phyloP scores from a whole-genome alignment of 2,888 invertebrate genomes.

The Chirona hameri region DNA sequence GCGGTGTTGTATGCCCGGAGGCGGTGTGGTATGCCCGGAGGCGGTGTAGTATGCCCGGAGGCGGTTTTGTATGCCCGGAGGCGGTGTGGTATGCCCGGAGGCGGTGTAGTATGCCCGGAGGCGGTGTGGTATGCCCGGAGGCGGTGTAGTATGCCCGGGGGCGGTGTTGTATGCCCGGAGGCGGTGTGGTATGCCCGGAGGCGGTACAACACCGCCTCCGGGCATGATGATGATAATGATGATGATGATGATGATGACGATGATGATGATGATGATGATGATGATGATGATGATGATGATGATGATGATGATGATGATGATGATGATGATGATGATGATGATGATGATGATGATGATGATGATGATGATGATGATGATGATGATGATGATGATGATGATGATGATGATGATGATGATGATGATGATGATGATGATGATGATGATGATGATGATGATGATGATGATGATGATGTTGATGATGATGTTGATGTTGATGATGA shows the following conservation, averaged over 20 bases:
- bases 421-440: conserved; percentile 22
- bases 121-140: too few relatives aligned
- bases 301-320: conserved; percentile 9
- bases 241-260: conserved; percentile 22
- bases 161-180: too few relatives aligned
- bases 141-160: too few relatives aligned
- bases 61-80: too few relatives aligned
- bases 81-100: too few relatives aligned
- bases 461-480: conserved; percentile 12
- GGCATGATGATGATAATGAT: too few relatives aligned
- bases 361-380: conserved; percentile 22
- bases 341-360: conserved; percentile 22
- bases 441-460: conserved; percentile 22
- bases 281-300: conserved; percentile 22
- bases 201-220: too few relatives aligned
- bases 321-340: conserved; percentile 4
- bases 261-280: conserved; percentile 22
- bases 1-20: too few relatives aligned
- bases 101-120: too few relatives aligned
- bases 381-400: conserved; percentile 22
- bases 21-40: too few relatives aligned
- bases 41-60: too few relatives aligned
- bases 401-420: conserved; percentile 22
- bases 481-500: conserved; percentile 7
- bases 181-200: too few relatives aligned